These are phyloP conservation scores for Malurus alboscapulatus DNA, from an alignment of 2,113 vertebrate species.

Conservation along the genomic window DNA sequence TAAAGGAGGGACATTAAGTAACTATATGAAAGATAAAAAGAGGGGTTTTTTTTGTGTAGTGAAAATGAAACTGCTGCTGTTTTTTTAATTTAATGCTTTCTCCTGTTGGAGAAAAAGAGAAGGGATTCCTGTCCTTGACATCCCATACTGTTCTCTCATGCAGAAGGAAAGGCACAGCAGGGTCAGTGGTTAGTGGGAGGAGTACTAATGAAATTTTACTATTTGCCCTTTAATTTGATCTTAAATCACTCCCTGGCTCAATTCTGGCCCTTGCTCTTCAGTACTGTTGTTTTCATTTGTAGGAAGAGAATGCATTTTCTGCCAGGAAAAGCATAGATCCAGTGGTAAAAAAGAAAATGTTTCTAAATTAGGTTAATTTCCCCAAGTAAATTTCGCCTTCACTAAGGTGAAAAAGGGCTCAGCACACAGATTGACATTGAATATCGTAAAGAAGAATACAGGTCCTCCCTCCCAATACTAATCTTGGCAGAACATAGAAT, in stretches of 20 bases:
- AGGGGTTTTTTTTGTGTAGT: not conserved
- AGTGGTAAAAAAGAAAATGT: not conserved
- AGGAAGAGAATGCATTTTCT: not conserved
- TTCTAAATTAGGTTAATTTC: not conserved
- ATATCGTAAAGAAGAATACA: not conserved
- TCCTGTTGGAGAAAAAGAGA: not conserved
- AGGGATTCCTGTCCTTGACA: not conserved
- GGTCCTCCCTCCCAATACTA: not conserved
- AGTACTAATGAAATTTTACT: not conserved
- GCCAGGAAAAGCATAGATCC: not conserved
- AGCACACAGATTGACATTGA: not conserved
- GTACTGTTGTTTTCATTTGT: not conserved
- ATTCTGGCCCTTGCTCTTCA: not conserved
- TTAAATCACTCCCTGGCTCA: not conserved
- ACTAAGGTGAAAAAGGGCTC: not conserved
- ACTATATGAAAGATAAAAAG: not conserved
- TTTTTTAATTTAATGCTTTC: not conserved
- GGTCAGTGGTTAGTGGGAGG: not conserved
- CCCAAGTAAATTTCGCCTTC: not conserved
- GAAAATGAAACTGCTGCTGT: not conserved
- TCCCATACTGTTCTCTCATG: not conserved
- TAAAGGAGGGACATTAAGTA: conserved; percentile 14
- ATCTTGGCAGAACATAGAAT: not conserved
- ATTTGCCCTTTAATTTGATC: not conserved
- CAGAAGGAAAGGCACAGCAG: not conserved